These are phyloP conservation scores for Hiodon tergisus DNA, from an alignment of 2,113 vertebrate genomes.

Conservation along the genomic window DNA sequence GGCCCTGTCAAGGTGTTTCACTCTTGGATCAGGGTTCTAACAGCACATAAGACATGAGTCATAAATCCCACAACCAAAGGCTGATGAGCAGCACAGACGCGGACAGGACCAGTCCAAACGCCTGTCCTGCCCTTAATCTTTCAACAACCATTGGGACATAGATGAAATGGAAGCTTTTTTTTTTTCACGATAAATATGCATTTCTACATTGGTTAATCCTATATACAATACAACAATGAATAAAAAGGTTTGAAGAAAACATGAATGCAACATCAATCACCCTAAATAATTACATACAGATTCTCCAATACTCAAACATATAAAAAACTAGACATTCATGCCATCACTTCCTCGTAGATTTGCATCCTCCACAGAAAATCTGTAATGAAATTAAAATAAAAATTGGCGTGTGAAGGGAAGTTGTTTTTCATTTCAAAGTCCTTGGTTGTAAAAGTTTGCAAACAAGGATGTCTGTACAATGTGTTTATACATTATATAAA, in stretches of 20 bases:
- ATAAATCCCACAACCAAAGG: no score
- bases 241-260: constrained; percentile 49
- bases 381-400: background rate
- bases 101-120: background rate
- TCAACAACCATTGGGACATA: constrained; percentile 65
- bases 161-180: constrained; percentile 63
- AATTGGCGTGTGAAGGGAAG: background rate
- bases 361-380: background rate
- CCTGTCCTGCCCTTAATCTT: constrained; percentile 60
- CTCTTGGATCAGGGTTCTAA: no score
- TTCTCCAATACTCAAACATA: background rate
- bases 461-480: background rate
- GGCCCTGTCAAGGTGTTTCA: no score
- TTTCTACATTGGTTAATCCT: constrained; percentile 54
- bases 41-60: no score
- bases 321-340: background rate
- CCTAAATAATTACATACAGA: background rate
- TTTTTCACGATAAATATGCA: constrained; percentile 69
- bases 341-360: background rate
- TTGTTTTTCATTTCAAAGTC: background rate
- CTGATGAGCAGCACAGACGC: no score
- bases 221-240: constrained; percentile 59
- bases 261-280: background rate
- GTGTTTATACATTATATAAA: no score
- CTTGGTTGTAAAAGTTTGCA: background rate